Conservation (phyloP, 2,113 vertebrate genomes). For the Ceuthmochares aereus region DNA sequence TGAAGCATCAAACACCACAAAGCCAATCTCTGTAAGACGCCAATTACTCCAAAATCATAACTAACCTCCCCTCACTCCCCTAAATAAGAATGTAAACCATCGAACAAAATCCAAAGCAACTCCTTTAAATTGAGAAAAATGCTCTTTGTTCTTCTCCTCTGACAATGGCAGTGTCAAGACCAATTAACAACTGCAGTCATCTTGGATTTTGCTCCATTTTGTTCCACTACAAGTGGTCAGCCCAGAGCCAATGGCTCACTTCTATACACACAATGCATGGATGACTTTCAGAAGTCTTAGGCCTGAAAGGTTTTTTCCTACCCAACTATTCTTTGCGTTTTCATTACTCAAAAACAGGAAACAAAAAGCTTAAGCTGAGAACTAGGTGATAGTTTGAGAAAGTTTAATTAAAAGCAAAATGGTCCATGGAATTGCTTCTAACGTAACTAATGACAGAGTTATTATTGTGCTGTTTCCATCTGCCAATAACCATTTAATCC, state of each 20-base stretch:
- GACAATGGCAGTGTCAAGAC: conserved; percentile 39
- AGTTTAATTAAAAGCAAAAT: conserved; percentile 51
- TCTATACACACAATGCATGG: not conserved
- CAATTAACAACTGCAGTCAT: conserved; percentile 36
- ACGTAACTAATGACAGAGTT: conserved; percentile 30
- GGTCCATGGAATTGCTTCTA: conserved; percentile 25
- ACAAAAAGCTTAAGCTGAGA: conserved; percentile 15
- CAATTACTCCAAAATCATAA: not conserved
- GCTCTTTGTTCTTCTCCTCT: not conserved
- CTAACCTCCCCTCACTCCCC: not conserved
- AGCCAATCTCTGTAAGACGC: not conserved
- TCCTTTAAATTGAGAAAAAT: not conserved
- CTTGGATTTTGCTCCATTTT: conserved; percentile 14
- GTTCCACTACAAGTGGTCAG: conserved; percentile 27
- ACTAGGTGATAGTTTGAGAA: not conserved
- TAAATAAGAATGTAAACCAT: not conserved
- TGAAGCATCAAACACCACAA: not conserved
- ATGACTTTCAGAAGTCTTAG: not conserved
- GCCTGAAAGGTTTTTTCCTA: not conserved
- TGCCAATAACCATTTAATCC: conserved; percentile 47
- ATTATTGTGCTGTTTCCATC: conserved; percentile 18
- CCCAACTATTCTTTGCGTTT: not conserved
- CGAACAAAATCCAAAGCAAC: conserved; percentile 21
- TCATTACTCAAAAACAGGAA: conserved; percentile 23
- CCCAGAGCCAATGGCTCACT: not conserved